Conservation (phyloP, 2,797 vertebrate species). For the Remorina albescens region DNA sequence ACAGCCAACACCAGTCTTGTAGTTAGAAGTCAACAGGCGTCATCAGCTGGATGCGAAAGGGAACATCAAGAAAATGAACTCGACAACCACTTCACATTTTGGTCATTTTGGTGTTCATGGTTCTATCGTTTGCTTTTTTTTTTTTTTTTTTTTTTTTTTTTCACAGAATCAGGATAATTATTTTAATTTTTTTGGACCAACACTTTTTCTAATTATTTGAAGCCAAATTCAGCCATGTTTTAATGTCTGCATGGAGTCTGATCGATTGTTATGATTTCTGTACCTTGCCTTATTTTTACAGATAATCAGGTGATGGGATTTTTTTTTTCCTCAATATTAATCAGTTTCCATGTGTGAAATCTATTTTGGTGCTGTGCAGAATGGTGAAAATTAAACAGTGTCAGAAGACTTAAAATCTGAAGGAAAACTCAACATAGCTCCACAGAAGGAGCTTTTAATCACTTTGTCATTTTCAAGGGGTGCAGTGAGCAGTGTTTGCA, state of each 20-base stretch:
- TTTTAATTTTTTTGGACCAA: slow-evolving; percentile 49
- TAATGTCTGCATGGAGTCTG: slow-evolving; percentile 67
- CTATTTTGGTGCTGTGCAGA: slow-evolving; percentile 59
- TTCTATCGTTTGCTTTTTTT: slow-evolving; percentile 49
- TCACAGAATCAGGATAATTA: slow-evolving; percentile 71
- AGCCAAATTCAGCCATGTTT: slow-evolving; percentile 71
- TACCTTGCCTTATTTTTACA: slow-evolving; percentile 76
- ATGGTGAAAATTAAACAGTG: slow-evolving; percentile 50
- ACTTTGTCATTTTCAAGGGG: slow-evolving; percentile 36
- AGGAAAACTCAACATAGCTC: slow-evolving; percentile 42
- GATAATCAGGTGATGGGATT: slow-evolving; percentile 68
- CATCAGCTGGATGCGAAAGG: slow-evolving; percentile 60
- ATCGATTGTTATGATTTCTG: slow-evolving; percentile 53
- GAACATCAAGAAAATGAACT: slow-evolving; percentile 57
- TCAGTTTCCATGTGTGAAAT: slow-evolving; percentile 50
- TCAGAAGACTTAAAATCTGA: slow-evolving; percentile 47
- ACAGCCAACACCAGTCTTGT: slow-evolving; percentile 36
- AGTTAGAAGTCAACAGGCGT: slow-evolving; percentile 26
- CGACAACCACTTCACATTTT: slow-evolving; percentile 40
- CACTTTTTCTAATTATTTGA: slow-evolving; percentile 47
- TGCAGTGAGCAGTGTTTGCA: slow-evolving; percentile 64
- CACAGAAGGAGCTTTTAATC: slow-evolving; percentile 33
- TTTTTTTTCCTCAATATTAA: slow-evolving; percentile 25
- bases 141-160: slow-evolving; percentile 46
- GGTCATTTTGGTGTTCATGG: slow-evolving; percentile 37